These are phyloP conservation scores for Microctenopoma lineatum DNA, from an alignment of 2,797 vertebrate species.

Conservation along the genomic window DNA sequence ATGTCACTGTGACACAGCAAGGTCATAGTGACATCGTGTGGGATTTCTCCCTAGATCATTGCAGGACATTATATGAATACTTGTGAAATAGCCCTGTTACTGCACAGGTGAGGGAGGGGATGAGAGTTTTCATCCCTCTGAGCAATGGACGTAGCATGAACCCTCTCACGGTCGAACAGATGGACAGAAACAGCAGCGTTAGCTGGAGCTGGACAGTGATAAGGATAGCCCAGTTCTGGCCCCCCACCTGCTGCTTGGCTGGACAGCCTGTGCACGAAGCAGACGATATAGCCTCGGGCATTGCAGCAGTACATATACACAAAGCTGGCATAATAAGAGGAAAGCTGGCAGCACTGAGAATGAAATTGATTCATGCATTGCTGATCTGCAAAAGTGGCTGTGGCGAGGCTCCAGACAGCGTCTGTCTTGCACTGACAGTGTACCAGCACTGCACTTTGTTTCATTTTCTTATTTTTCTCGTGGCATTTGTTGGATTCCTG, in stretches of 20 bases:
- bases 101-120: too few relatives aligned
- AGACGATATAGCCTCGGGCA: slow-evolving; percentile 35
- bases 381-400: slow-evolving; percentile 37
- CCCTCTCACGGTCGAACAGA: too few relatives aligned
- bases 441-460: slow-evolving; percentile 48
- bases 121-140: too few relatives aligned
- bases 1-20: too few relatives aligned
- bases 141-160: too few relatives aligned
- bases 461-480: slow-evolving; percentile 27
- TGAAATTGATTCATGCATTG: slow-evolving; percentile 45
- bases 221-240: not conserved
- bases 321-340: slow-evolving; percentile 35
- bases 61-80: too few relatives aligned
- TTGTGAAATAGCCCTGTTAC: too few relatives aligned
- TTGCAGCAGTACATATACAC: slow-evolving; percentile 32
- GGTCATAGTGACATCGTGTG: too few relatives aligned
- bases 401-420: slow-evolving; percentile 24
- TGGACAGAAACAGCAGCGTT: too few relatives aligned
- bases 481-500: slow-evolving; percentile 10
- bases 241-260: slow-evolving; percentile 16
- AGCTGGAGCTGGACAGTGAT: too few relatives aligned
- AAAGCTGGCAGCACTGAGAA: slow-evolving; percentile 40
- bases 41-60: too few relatives aligned
- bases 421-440: slow-evolving; percentile 13
- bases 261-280: slow-evolving; percentile 2